Conservation (phyloP, 1,140 invertebrate genomes). For the Dendrolimus punctatus region DNA sequence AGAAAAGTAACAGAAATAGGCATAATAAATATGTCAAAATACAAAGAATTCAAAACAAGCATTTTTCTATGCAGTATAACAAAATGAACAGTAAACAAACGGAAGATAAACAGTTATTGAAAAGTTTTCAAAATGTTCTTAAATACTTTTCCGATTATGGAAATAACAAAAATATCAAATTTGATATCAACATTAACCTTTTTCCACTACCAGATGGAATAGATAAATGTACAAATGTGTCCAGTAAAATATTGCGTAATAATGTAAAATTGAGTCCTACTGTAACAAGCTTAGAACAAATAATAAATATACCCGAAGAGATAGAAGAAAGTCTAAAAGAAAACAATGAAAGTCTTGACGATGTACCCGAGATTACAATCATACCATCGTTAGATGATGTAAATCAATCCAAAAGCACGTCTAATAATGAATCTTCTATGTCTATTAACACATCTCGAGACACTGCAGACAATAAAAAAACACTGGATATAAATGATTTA, state of each 20-base stretch:
- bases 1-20: neutral
- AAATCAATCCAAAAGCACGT: conserved; percentile 12
- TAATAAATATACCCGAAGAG: neutral
- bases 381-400: conserved; percentile 12
- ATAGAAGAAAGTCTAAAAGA: conserved; percentile 3
- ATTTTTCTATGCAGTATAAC: conserved; percentile 23
- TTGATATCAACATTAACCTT: conserved; percentile 39
- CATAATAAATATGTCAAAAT: conserved; percentile 8
- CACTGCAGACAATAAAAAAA: too few relatives aligned
- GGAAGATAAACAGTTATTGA: conserved; percentile 20
- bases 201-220: conserved; percentile 12
- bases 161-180: conserved; percentile 28
- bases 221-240: conserved; percentile 9
- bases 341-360: neutral
- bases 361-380: conserved; percentile 9
- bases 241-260: neutral
- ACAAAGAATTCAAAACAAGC: conserved; percentile 21
- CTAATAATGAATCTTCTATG: too few relatives aligned
- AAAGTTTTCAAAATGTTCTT: conserved; percentile 33
- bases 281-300: conserved; percentile 4
- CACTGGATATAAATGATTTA: conserved; percentile 9
- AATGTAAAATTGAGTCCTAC: conserved; percentile 1
- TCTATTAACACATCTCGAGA: too few relatives aligned
- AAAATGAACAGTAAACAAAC: conserved; percentile 14
- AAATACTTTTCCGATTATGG: conserved; percentile 30